Conservation (phyloP, 2,888 invertebrate genomes). For the Drosophila paramelanica region DNA sequence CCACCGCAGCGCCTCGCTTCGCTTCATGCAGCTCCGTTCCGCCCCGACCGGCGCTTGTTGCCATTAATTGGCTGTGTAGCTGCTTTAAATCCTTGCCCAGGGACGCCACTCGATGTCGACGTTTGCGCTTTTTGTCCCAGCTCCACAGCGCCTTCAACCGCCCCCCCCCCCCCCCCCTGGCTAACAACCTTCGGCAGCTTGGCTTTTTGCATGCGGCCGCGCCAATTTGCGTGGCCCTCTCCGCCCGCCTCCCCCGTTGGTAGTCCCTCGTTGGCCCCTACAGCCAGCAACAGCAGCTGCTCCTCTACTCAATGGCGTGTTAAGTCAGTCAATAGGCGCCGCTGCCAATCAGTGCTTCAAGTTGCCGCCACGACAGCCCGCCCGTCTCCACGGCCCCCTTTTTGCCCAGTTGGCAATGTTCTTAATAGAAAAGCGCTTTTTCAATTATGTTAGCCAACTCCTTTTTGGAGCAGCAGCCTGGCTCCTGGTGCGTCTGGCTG, state of each 20-base stretch:
- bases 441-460: constrained; percentile 79
- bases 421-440: constrained; percentile 81
- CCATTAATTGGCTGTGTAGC: constrained; percentile 71
- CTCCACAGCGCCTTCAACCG: constrained; percentile 9
- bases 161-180: background rate
- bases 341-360: constrained; percentile 78
- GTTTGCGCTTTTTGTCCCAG: constrained; percentile 62
- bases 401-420: constrained; percentile 58
- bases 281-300: constrained; percentile 34
- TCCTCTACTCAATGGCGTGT: constrained; percentile 76
- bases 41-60: constrained; percentile 43
- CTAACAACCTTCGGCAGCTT: constrained; percentile 14
- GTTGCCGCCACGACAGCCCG: constrained; percentile 44
- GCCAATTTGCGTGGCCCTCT: constrained; percentile 68
- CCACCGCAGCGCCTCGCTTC: constrained; percentile 34
- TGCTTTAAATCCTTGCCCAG: constrained; percentile 62
- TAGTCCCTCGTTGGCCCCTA: constrained; percentile 14
- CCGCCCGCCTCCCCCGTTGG: constrained; percentile 2
- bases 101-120: constrained; percentile 47
- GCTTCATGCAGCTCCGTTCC: background rate
- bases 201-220: constrained; percentile 53
- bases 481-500: constrained; percentile 52
- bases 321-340: constrained; percentile 80
- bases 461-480: constrained; percentile 61
- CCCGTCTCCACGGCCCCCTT: background rate